These are phyloP conservation scores for Helogale parvula DNA, from an alignment of 2,113 vertebrate genomes.

Conservation along the genomic window DNA sequence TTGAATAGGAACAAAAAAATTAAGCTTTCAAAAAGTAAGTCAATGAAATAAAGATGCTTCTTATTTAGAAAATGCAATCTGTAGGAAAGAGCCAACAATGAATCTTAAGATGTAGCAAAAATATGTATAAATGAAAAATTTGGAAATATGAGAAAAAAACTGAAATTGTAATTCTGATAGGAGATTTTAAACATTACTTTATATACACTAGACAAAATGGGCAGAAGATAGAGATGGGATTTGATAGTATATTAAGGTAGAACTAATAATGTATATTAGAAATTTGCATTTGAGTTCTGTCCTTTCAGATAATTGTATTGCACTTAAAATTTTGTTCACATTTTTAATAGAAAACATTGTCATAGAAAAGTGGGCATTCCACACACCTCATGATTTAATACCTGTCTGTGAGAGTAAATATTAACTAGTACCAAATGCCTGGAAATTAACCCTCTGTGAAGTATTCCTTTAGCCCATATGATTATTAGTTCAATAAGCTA, in stretches of 20 bases:
- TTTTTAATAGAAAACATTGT: background rate
- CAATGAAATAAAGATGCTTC: constrained; percentile 10
- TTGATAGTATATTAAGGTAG: background rate
- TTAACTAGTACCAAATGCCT: background rate
- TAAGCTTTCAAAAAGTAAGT: background rate
- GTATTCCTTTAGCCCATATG: background rate
- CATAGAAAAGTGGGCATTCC: constrained; percentile 22
- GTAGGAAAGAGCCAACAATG: background rate
- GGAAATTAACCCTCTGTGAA: background rate
- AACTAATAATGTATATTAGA: background rate
- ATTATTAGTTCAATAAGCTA: background rate
- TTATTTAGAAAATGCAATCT: constrained; percentile 24
- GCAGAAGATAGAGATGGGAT: background rate
- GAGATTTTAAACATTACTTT: constrained; percentile 26
- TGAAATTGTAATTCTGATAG: background rate
- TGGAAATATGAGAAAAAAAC: constrained; percentile 30
- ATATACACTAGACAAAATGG: background rate
- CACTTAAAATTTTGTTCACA: constrained; percentile 3
- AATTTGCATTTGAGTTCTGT: background rate
- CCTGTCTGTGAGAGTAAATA: constrained; percentile 43
- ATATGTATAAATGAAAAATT: constrained; percentile 8
- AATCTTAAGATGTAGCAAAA: background rate
- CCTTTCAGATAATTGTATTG: background rate
- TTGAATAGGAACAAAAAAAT: background rate
- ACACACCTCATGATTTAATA: background rate